A percentile compares a stretch with the other conserved stretches of the same genome.
Conservation (phyloP, 53 echinoderm and acorn worm species). For the Antedon mediterranea region DNA sequence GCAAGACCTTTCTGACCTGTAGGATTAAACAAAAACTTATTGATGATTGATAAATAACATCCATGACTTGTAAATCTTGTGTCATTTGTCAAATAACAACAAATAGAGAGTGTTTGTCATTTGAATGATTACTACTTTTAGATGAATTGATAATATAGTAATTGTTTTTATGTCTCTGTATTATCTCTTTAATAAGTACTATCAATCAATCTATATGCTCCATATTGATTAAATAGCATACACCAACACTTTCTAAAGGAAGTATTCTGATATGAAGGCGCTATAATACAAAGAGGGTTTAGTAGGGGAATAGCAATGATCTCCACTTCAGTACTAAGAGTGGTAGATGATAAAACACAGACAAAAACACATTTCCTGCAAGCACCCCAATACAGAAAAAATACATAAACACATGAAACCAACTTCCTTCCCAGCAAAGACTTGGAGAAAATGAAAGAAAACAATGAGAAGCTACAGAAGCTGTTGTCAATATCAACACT, state of each 20-base stretch:
- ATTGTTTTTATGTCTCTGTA: neutral
- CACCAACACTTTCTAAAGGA: neutral
- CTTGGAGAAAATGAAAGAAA: too few species aligned
- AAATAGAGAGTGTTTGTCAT: neutral
- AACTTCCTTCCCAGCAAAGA: too few species aligned
- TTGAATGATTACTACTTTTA: neutral
- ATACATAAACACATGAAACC: too few species aligned
- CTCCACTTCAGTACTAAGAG: too few species aligned
- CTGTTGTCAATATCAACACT: too few species aligned
- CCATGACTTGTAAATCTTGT: neutral
- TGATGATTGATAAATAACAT: neutral
- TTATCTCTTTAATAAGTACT: neutral
- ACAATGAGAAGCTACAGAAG: too few species aligned
- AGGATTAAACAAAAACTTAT: neutral
- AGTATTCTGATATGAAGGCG: too few species aligned
- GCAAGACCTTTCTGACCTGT: neutral
- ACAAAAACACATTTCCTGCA: too few species aligned
- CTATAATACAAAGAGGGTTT: too few species aligned
- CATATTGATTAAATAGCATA: neutral
- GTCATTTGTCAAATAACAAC: neutral
- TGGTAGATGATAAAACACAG: too few species aligned
- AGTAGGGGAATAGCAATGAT: too few species aligned
- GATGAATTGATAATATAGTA: neutral
- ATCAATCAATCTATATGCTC: neutral
- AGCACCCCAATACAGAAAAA: too few species aligned